Base-by-base conservation (phyloP, 1,140 invertebrate genomes). In the Acarapis woodi region DNA sequence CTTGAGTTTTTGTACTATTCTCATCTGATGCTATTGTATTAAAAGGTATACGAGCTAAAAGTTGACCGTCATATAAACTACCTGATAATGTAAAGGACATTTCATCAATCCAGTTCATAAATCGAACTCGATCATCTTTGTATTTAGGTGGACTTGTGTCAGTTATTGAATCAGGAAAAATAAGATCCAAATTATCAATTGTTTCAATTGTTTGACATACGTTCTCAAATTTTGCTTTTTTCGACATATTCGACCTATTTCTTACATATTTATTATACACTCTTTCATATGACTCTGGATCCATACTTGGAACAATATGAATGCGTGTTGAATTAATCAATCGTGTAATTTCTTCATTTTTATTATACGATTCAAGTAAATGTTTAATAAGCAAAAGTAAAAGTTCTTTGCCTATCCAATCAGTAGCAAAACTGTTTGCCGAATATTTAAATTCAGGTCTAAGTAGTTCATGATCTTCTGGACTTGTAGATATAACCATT, bases 131-230 rank as follows among this genome's bases (percentile, higher is more conserved):
- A 39, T 67, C 71, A 1, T 77, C 76, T 54, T 80, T 67, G 53
- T 72, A 87, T 43, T 85, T 75, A 61, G 69, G 51, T 65, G 44
- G 38, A 66, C 70, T 0, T 55, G n/a, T n/a, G n/a, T n/a, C n/a
- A n/a, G n/a, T n/a, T n/a, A n/a, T n/a, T n/a, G n/a, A n/a, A 51
- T 90, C 79, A 0, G 90, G 90, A 51, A 97, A 97, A 58, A 97
- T 90, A 46, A 88, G 62, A 57, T 97, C 96, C 2, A 97, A 59
- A 57, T 96, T 90, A 55, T 97, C 88, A 2, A 87, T 59, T 26
- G 62, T 50, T 48, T 87, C 57, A 0, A 71, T 73, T 58, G 97
- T 97, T 2, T 53, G 49, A n/a, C n/a, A n/a, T n/a, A n/a, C 59
- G 54, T 96, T 88, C 2, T 85, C 58, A 26, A 62, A 50, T 48